These are phyloP conservation scores for Ophioninae sp. DNA, from an alignment of 2,888 invertebrate genomes.

Conservation along the genomic window DNA sequence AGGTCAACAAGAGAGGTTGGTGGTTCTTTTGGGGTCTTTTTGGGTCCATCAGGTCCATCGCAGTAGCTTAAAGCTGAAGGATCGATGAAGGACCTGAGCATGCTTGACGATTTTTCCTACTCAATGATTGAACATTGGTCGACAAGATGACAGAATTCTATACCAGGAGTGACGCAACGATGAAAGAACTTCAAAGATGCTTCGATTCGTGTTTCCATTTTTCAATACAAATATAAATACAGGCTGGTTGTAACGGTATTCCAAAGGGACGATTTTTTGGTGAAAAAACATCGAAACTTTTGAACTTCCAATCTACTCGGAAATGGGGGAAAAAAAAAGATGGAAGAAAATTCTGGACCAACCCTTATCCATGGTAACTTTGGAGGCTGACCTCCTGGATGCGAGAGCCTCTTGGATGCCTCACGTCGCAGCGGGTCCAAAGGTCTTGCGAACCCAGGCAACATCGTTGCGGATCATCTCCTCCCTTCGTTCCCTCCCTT, in stretches of 20 bases:
- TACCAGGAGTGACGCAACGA: constrained; percentile 20
- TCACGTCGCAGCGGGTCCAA: constrained; percentile 15
- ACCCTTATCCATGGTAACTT: not conserved
- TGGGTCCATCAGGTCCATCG: not conserved
- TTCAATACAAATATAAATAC: not conserved
- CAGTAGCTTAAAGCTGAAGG: constrained; percentile 14
- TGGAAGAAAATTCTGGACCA: not conserved
- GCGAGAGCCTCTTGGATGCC: constrained; percentile 28
- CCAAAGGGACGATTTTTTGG: constrained; percentile 35
- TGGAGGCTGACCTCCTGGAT: not conserved
- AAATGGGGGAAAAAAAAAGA: not conserved
- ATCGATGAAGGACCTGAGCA: constrained; percentile 21
- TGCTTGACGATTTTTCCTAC: constrained; percentile 33
- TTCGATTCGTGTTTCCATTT: constrained; percentile 7
- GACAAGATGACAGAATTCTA: constrained; percentile 29
- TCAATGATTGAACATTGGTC: constrained; percentile 36
- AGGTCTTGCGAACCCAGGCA: constrained; percentile 28
- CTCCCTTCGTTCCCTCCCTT: constrained; percentile 23
- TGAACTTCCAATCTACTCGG: constrained; percentile 30
- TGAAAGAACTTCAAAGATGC: not conserved
- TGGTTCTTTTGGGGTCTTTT: constrained; percentile 19
- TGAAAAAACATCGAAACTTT: constrained; percentile 33
- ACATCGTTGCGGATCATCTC: constrained; percentile 69
- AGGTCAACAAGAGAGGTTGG: constrained; percentile 43
- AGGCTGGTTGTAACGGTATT: not conserved